Base-by-base conservation (phyloP, 1,140 invertebrate genomes). In the Hypothenemus hampei region DNA sequence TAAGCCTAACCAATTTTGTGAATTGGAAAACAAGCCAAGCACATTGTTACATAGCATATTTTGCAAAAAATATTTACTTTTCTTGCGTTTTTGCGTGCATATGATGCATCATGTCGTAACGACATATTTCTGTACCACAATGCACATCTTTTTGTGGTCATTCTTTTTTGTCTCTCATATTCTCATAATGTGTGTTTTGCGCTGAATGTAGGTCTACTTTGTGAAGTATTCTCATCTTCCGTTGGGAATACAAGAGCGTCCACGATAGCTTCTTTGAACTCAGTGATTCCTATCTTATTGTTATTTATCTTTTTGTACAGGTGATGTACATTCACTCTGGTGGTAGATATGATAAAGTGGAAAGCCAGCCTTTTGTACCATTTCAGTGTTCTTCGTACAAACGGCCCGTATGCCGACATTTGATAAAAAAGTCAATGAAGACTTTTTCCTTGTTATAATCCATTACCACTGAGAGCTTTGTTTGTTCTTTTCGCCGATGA, bases 381-480 rank as follows among this genome's bases (percentile, higher is more conserved):
- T 46, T 58, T 56, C n/a, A 64, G 33, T 1, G 61, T 37, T 44
- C 31, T 59, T 35, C 62, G 10, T 35, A 68, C 24, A 39, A 54
- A 37, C 45, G 60, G 57, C 18, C 57, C 50, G 41, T 69, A 68
- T 15, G 55, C 41, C 16, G 63, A 59, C 58, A 69, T 59, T 55
- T 69, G 66, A 36, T 70, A 63, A 21, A 67, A 51, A 70, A 40
- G 33, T 71, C 62, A 23, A 69, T 57, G 47, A 62, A 62, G 51
- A 59, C 18, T 58, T 71, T 71, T 45, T 33, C 50, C 44, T 36
- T 61, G 37, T 69, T 70, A 15, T 70, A 68, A 23, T 60, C 43
- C 7, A 67, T 35, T 18, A 70, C 63, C 50, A 60, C 56, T 48
- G 45, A n/a, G 45, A 61, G 66, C 43, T 70, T 65, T 3, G 8